Conservation (phyloP, 2,888 invertebrate genomes). For the Lutraria lutraria region DNA sequence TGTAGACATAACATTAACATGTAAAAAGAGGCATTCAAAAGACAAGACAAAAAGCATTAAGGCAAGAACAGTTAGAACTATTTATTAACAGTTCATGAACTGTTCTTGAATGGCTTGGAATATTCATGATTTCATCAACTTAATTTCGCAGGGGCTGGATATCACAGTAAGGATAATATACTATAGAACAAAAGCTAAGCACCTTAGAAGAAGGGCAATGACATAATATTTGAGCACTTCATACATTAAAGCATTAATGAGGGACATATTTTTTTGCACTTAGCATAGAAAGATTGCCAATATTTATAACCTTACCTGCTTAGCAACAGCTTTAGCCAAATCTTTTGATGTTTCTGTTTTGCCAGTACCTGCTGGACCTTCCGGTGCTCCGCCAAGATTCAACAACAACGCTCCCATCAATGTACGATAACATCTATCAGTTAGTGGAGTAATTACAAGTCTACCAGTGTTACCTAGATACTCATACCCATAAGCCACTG, state of each 20-base stretch:
- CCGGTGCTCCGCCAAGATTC: constrained; percentile 86
- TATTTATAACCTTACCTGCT: constrained; percentile 79
- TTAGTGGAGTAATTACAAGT: constrained; percentile 87
- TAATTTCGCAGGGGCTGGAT: too few species aligned
- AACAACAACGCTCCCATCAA: constrained; percentile 86
- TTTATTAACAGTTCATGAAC: too few species aligned
- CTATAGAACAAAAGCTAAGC: too few species aligned
- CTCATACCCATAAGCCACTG: constrained; percentile 86
- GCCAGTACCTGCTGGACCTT: constrained; percentile 87
- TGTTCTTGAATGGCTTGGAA: too few species aligned
- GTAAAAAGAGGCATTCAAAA: too few species aligned
- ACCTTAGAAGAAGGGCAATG: too few species aligned
- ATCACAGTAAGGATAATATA: too few species aligned
- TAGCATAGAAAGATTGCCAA: background rate
- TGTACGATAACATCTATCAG: constrained; percentile 87
- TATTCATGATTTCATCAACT: too few species aligned
- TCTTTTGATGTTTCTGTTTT: constrained; percentile 87
- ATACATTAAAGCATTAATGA: too few species aligned
- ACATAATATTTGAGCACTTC: too few species aligned
- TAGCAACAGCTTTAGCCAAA: constrained; percentile 86
- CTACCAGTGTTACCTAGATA: constrained; percentile 86
- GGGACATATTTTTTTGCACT: background rate
- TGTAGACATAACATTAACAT: background rate
- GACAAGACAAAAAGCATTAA: too few species aligned
- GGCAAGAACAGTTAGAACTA: too few species aligned